phyloP scores from a whole-genome alignment of 2,888 invertebrate genomes.

The Drosophila helvetica region DNA sequence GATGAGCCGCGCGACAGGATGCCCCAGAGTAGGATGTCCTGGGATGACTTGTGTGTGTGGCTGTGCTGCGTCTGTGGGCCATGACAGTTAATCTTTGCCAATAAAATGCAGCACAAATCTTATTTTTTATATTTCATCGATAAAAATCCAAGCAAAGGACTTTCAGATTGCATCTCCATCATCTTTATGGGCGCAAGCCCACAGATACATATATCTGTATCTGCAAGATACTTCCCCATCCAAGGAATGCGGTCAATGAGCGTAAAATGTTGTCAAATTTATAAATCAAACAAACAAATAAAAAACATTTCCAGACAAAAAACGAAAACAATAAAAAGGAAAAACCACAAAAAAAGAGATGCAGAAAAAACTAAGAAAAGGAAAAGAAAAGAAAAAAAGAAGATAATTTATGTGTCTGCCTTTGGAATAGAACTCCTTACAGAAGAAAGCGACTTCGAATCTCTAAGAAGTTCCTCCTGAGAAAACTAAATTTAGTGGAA shows the following conservation, averaged over 20 bases:
- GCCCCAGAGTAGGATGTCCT: neutral
- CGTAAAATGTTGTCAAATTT: neutral
- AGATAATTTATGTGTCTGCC: conserved; percentile 26
- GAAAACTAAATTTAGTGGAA: neutral
- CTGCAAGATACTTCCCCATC: neutral
- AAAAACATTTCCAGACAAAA: neutral
- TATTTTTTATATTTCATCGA: neutral
- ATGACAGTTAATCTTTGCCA: neutral
- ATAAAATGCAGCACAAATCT: neutral
- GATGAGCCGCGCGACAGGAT: neutral
- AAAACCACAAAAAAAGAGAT: neutral
- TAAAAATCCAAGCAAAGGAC: neutral
- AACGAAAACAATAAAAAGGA: too few relatives aligned
- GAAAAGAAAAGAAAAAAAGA: neutral
- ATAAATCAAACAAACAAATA: neutral
- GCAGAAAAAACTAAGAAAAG: neutral
- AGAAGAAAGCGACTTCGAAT: neutral
- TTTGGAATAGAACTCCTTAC: neutral
- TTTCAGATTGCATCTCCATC: neutral
- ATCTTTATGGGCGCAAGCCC: too few relatives aligned
- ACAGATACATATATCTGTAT: neutral
- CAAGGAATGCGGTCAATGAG: neutral
- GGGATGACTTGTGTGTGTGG: too few relatives aligned
- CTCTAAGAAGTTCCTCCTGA: neutral
- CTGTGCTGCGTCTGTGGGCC: too few relatives aligned